phyloP scores from a whole-genome alignment of 2,113 vertebrate species.

The Epinephelus moara region DNA sequence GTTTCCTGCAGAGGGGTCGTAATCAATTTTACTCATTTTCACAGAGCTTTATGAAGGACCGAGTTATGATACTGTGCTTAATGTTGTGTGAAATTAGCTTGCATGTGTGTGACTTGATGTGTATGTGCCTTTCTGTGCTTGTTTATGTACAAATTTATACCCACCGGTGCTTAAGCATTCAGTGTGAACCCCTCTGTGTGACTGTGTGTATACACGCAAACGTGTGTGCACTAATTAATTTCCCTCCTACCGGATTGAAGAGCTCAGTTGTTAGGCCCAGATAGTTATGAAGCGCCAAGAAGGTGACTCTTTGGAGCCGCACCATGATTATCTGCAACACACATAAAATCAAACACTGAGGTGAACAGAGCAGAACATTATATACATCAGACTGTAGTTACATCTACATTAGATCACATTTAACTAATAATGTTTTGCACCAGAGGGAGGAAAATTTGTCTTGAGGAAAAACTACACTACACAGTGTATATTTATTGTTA shows the following conservation, averaged over 20 bases:
- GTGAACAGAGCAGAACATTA: slow-evolving; percentile 25
- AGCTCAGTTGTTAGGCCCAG: slow-evolving; percentile 96
- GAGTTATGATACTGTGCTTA: slow-evolving; percentile 73
- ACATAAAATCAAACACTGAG: slow-evolving; percentile 37
- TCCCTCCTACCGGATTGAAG: slow-evolving; percentile 90
- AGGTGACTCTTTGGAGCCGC: slow-evolving; percentile 95
- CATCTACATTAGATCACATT: slow-evolving; percentile 1
- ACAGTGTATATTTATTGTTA: neutral
- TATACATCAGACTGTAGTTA: neutral
- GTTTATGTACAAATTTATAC: slow-evolving; percentile 30
- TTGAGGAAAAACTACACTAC: neutral
- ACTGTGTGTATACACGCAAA: slow-evolving; percentile 33
- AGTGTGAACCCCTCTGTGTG: slow-evolving; percentile 15
- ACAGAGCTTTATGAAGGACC: slow-evolving; percentile 50
- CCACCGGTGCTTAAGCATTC: slow-evolving; percentile 20
- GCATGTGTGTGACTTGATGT: slow-evolving; percentile 33
- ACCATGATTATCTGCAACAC: slow-evolving; percentile 96
- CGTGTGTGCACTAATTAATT: slow-evolving; percentile 28
- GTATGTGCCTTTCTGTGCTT: slow-evolving; percentile 32
- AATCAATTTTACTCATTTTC: slow-evolving; percentile 59
- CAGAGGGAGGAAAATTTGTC: neutral
- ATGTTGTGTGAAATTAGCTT: slow-evolving; percentile 78
- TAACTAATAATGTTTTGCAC: neutral
- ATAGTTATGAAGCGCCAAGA: slow-evolving; percentile 94
- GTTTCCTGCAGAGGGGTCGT: slow-evolving; percentile 25